Evolutionary conservation across 2,888 invertebrate genomes (phyloP).

Genomic region (Conomelus anceps): DNA sequence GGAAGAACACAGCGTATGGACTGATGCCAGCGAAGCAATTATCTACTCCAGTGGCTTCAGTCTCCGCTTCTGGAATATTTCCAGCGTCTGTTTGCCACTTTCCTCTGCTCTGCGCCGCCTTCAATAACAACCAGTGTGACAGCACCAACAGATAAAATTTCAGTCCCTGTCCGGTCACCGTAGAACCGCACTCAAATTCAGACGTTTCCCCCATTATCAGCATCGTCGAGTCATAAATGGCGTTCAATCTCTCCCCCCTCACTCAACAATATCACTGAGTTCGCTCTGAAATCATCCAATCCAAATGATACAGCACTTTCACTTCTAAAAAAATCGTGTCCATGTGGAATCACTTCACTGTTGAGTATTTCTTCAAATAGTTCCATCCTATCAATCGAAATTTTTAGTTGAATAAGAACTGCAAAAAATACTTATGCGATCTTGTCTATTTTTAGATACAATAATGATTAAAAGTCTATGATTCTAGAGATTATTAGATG

Average conservation of each 20-base stretch:
- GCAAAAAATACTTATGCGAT: too few species aligned
- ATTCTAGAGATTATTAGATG: too few species aligned
- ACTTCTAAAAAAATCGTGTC: too few species aligned
- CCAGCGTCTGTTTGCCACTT: neutral
- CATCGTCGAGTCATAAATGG: neutral
- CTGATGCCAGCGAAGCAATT: neutral
- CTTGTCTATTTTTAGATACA: too few species aligned
- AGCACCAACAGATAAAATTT: neutral
- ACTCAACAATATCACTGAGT: neutral
- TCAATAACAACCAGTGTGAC: neutral
- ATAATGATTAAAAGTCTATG: too few species aligned
- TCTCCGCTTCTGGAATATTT: neutral
- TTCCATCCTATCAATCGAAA: too few species aligned
- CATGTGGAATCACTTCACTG: too few species aligned
- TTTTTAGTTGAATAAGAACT: too few species aligned
- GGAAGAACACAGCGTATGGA: neutral
- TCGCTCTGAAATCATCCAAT: neutral
- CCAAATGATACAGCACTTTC: too few species aligned
- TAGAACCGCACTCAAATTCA: neutral
- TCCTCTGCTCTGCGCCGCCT: neutral
- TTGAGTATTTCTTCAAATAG: too few species aligned
- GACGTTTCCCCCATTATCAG: neutral
- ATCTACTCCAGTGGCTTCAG: neutral
- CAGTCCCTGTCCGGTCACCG: neutral
- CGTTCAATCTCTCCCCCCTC: neutral